Evolutionary conservation across 2,797 vertebrate genomes (phyloP), one percentile per base, ranked within the genome.

Genomic region (Eulemur mongoz): DNA sequence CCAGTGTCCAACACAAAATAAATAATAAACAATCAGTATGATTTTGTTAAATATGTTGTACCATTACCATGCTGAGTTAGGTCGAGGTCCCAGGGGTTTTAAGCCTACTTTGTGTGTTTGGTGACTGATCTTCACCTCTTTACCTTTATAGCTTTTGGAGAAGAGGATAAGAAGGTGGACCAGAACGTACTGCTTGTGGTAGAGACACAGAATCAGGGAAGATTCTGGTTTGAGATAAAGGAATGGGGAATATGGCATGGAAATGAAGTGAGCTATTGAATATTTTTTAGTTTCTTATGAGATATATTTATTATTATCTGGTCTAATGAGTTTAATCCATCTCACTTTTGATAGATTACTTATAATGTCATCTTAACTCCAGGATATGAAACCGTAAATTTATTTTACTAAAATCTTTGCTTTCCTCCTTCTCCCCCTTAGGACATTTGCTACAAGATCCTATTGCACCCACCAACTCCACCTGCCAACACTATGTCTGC

Each of bases 401-500:
- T 93, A 72, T 93, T 98, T 93, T 89, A 97, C 86, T 97, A 95
- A 98, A 97, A 88, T 97, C n/a, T 95, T 61, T 94, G 91, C 75
- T 67, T 91, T 96, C 93, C 81, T 97, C 78, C 97, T 98, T 48
- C 96, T 97, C 35, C 76, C 22, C 69, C 15, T 89, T 95, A 99
- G 99, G 99, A 98, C 99, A 99, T 98, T 98, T 99, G 97, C 99
- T 99, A 80, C 99, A 99, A 99, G 99, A 99, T 98, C 99, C 99
- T 94, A 99, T 99, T 87, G 99, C 99, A 97, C 99, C 99, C 89
- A 99, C 99, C 97, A 99, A 99, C 99, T 99, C 99, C 9, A 99
- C 99, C 14, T 99, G 99, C 98, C 99, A 99, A 98, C 99, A 99
- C 96, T 99, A 99, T 98, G 99, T 99, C 95, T 99, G 99, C 99